A percentile compares a stretch with the other conserved stretches of the same genome.
phyloP scores from a whole-genome alignment of 2,113 vertebrate species.

The Calidris pugnax region DNA sequence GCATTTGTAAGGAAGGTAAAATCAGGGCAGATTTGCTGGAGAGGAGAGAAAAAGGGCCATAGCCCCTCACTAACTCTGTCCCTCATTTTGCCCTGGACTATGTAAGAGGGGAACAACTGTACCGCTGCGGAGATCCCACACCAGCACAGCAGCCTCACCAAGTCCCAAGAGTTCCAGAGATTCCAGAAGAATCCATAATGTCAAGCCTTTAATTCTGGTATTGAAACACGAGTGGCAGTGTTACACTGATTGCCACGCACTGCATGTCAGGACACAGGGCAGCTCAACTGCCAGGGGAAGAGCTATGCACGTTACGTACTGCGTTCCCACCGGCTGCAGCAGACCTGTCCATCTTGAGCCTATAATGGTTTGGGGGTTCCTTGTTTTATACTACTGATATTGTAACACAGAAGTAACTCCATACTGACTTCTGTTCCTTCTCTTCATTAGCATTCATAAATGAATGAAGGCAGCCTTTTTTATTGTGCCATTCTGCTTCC shows the following conservation, averaged over 20 bases:
- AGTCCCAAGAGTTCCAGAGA: neutral
- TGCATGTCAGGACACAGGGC: neutral
- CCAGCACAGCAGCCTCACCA: neutral
- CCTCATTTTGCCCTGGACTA: neutral
- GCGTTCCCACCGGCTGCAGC: neutral
- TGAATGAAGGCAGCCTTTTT: neutral
- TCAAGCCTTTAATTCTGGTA: neutral
- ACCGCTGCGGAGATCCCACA: neutral
- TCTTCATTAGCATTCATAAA: neutral
- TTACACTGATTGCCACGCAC: neutral
- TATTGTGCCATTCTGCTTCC: neutral
- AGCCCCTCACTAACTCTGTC: neutral
- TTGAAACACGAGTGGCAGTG: neutral
- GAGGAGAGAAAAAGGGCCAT: neutral
- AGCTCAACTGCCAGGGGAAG: neutral
- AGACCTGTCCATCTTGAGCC: neutral
- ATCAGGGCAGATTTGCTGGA: neutral
- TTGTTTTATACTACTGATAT: neutral
- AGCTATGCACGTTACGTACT: fast-evolving
- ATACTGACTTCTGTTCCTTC: neutral
- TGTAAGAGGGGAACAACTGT: neutral
- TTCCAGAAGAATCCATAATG: neutral
- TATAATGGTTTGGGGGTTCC: neutral
- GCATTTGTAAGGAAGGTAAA: neutral
- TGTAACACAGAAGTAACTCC: neutral